Base-by-base conservation (phyloP, 2,797 vertebrate genomes). In the Glossophaga mutica region DNA sequence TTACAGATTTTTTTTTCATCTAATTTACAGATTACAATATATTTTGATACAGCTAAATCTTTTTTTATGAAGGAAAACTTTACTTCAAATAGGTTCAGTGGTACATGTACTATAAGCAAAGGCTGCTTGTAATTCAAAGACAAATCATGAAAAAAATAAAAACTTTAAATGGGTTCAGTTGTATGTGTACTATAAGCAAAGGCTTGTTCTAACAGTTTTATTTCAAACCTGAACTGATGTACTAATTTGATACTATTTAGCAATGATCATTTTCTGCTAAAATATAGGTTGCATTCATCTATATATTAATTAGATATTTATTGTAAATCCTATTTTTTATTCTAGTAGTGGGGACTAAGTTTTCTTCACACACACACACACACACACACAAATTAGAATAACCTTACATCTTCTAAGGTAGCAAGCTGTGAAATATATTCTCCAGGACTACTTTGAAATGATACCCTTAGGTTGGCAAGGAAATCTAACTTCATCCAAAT, bases 201-300 rank as follows among this genome's bases (percentile, higher is more conserved):
- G 24, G 9, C 57, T 59, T 59, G 57, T 59, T 59, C 57, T 29
- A 57, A 26, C 55, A 24, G 24, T 29, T 59, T 59, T 59, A 59
- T 59, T 59, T 59, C 24, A 26, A 59, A 59, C 57, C 24, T 29
- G 24, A 59, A 59, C 12, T 59, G 57, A 59, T 59, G 57, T 29
- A 29, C 24, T 59, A 59, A 59, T 59, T 59, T 59, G 10, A 59
- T 12, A 24, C 57, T 59, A 24, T 86, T 52, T 62, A 95, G 95
- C 94, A 98, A 94, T 91, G 74, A 94, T 92, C 95, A 87, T 65
- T 96, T 97, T 97, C 93, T 98, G 89, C 90, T 94, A 90, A 96
- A 96, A 95, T 0, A 95, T 96, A 91, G 96, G 95, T 95, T 87
- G 91, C 97, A 97, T 87, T 97, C 94, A 97, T 68, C 79, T 96